phyloP scores from a whole-genome alignment of 2,113 vertebrate genomes.

The Dicaeum eximium region DNA sequence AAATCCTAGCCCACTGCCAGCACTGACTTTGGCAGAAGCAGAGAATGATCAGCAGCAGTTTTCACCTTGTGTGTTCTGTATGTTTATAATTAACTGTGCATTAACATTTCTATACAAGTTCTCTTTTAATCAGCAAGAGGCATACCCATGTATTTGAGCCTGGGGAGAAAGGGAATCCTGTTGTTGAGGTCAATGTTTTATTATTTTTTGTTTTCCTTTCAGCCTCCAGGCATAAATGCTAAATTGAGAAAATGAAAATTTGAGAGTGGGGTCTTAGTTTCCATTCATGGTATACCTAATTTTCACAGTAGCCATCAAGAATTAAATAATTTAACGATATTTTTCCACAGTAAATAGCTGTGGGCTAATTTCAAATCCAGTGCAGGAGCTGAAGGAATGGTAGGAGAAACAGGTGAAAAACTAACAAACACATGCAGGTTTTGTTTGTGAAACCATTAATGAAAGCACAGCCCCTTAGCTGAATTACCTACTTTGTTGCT shows the following conservation, averaged over 20 bases:
- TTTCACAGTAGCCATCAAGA: not conserved
- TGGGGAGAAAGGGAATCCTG: not conserved
- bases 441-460: not conserved
- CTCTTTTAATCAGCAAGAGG: not conserved
- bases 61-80: not conserved
- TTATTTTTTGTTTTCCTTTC: not conserved
- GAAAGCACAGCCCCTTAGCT: not conserved
- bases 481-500: not conserved
- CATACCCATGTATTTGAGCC: not conserved
- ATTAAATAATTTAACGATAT: not conserved
- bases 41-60: not conserved
- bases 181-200: not conserved
- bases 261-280: not conserved
- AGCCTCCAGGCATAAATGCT: not conserved
- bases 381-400: not conserved
- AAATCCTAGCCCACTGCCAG: not conserved
- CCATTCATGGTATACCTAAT: not conserved
- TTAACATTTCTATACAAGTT: not conserved
- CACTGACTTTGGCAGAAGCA: not conserved
- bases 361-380: not conserved
- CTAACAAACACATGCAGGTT: not conserved
- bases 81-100: conserved; percentile 6
- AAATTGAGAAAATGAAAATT: not conserved
- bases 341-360: not conserved
- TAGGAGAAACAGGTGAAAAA: not conserved